Base-by-base conservation (phyloP, 2,797 vertebrate species). In the Urocyon cinereoargenteus region DNA sequence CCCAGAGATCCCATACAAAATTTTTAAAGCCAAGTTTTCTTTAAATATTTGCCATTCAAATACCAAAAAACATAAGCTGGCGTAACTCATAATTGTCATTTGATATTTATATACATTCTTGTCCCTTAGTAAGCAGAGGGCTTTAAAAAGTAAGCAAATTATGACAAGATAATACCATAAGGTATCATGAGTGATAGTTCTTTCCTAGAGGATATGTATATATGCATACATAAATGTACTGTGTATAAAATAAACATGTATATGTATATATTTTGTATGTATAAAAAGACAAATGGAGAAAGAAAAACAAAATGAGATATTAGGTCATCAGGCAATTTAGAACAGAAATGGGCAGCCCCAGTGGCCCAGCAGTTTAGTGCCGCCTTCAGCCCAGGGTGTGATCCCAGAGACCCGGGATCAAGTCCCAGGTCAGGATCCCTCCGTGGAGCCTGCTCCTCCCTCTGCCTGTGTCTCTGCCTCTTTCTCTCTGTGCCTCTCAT, bases 41-140 rank as follows among this genome's bases (percentile, higher is more conserved):
- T 96, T 94, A 94, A 90, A 95, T 16, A 92, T 79, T 81, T 96
- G 77, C 81, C 90, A 97, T 96, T 97, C 95, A 94, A 97, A 97
- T 95, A 93, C 68, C 36, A 95, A 93, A 68, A 96, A 97, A 81
- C 18, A 81, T 62, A 94, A 93, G 11, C 66, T 70, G 40, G 73
- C 6, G 96, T 96, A 93, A 93, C 36, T 92, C 90, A 53, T 40
- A 91, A 81, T 28, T 94, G 40, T 91, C 93, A 88, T 85, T 97
- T 93, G 75, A 68, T 92, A 90, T 90, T 94, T 86, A 94, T 22
- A 82, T 90, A n/a, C 90, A 94, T 87, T 62, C 61, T 95, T 97
- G 96, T 94, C 59, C 28, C 40, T 31, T 73, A 77, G 64, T 84
- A 96, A 94, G 73, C 90, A 97, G 83, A 96, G 5, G 22, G 34